Evolutionary conservation across 2,888 invertebrate genomes (phyloP), one percentile per base, ranked within the genome.

Genomic region (Nemoura dubitans): DNA sequence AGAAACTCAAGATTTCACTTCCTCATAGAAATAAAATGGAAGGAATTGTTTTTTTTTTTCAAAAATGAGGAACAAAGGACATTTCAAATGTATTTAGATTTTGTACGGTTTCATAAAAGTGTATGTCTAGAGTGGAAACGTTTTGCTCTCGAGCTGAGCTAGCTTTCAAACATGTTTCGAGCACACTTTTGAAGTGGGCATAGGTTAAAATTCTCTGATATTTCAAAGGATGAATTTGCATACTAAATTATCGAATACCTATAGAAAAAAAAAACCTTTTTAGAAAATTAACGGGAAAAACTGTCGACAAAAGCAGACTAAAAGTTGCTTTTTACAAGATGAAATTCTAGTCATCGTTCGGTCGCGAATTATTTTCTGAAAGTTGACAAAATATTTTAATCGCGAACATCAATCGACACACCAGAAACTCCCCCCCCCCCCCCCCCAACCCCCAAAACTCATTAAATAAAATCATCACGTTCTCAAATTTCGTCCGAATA

Each of bases 371-470:
- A 36, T 36, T 36, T 36, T 6, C n/a, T 1, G 6, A 21, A 59
- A 59, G 59, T 59, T 59, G 59, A 59, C 59, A 59, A 21, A 59
- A 59, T 59, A 59, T 59, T 59, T 59, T 59, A 59, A 59, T 59
- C 59, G 2, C 59, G 59, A 3, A 10, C 59, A 59, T 59, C 59
- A 59, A 59, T 59, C 59, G 16, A 7, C 16, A 2, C 10, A 36
- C 59, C 14, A 59, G 6, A 59, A 59, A 59, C 59, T 16, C 21
- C 3, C 36, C 5, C 36, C 3, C 36, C 3, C 36, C 3, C 36
- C 5, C 36, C 3, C 36, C 3, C 10, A 36, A 36, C 3, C n/a
- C 10, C 10, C 36, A 21, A 7, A 59, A 59, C 16, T 59, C 59
- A 21, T 59, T 59, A 59, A 2, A 16, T 16, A 59, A 59, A 59